These are phyloP conservation scores for Zophobas atratus DNA, from an alignment of 1,140 invertebrate species.

Conservation along the genomic window DNA sequence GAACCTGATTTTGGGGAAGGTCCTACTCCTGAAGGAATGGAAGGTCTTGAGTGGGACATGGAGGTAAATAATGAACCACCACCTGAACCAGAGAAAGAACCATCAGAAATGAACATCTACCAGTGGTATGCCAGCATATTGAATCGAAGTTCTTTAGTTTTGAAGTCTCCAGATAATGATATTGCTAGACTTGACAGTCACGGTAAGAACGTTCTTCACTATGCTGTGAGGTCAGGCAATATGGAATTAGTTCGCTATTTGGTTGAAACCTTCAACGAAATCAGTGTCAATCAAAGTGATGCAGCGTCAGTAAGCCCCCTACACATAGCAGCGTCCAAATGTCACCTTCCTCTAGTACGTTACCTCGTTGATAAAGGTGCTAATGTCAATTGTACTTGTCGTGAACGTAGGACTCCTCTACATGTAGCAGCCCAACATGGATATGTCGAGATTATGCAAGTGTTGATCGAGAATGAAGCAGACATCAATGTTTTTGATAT, in stretches of 20 bases:
- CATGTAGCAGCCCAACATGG: slow-evolving; percentile 88
- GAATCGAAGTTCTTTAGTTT: slow-evolving; percentile 69
- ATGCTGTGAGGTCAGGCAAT: slow-evolving; percentile 71
- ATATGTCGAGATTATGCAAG: slow-evolving; percentile 70
- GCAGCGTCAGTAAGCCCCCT: slow-evolving; percentile 67
- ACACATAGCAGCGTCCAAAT: slow-evolving; percentile 73
- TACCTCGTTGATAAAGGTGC: slow-evolving; percentile 88
- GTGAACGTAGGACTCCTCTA: slow-evolving; percentile 78
- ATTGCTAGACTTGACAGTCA: slow-evolving; percentile 69
- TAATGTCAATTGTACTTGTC: slow-evolving; percentile 75
- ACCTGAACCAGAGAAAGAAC: slow-evolving; percentile 52
- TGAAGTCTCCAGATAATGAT: slow-evolving; percentile 65
- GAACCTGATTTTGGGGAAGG: slow-evolving; percentile 68
- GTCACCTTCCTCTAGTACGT: slow-evolving; percentile 19
- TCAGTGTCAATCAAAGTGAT: slow-evolving; percentile 64
- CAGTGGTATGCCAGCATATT: slow-evolving; percentile 73
- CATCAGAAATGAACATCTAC: slow-evolving; percentile 66
- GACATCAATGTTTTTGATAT: slow-evolving; percentile 73
- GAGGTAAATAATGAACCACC: slow-evolving; percentile 67
- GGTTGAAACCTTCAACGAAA: slow-evolving; percentile 60
- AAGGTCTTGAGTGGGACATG: slow-evolving; percentile 74
- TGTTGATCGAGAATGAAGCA: slow-evolving; percentile 73
- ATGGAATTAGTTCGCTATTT: slow-evolving; percentile 69
- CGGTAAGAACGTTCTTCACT: slow-evolving; percentile 73
- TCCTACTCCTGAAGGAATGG: slow-evolving; percentile 75